Percentiles rank a stretch among this genome's conserved stretches.
These are phyloP conservation scores for Haliclona indistincta DNA, from an alignment of 37 sponge, comb jelly and placozoan genomes.

Conservation along the genomic window DNA sequence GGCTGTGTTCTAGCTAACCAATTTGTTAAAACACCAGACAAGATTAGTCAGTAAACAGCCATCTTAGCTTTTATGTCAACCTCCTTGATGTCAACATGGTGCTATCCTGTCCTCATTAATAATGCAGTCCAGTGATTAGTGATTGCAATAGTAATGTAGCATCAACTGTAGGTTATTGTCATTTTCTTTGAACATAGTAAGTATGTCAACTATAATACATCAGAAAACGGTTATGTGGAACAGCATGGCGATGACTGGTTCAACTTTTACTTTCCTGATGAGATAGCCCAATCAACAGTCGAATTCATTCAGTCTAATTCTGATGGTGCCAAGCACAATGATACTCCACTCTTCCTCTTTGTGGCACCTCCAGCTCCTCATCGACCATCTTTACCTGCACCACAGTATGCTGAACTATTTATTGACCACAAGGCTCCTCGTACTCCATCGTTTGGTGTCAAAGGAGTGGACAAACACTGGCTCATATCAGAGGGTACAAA, in stretches of 20 bases:
- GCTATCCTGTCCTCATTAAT: too few species aligned
- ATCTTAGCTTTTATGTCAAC: too few species aligned
- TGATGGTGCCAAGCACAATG: not conserved
- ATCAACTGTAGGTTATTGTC: too few species aligned
- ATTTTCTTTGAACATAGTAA: too few species aligned
- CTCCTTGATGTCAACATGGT: too few species aligned
- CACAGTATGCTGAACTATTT: slow-evolving; percentile 66
- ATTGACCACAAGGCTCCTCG: slow-evolving; percentile 57
- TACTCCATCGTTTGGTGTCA: slow-evolving; percentile 54
- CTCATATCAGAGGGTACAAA: slow-evolving; percentile 63
- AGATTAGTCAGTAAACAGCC: too few species aligned
- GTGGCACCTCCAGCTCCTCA: slow-evolving; percentile 79
- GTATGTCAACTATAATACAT: slow-evolving; percentile 63
- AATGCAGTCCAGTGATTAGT: too few species aligned
- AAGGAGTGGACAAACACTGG: slow-evolving; percentile 74
- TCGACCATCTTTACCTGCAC: slow-evolving; percentile 76
- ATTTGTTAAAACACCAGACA: too few species aligned
- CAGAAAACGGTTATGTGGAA: slow-evolving; percentile 72
- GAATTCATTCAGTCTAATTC: slow-evolving; percentile 60
- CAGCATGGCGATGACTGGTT: slow-evolving; percentile 68
- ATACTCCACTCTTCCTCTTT: slow-evolving; percentile 68
- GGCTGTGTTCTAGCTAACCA: too few species aligned
- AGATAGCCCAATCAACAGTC: slow-evolving; percentile 57
- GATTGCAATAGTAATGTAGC: too few species aligned
- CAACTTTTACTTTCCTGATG: slow-evolving; percentile 80